phyloP scores from a whole-genome alignment of 2,797 vertebrate species.

The Sarcoramphus papa region DNA sequence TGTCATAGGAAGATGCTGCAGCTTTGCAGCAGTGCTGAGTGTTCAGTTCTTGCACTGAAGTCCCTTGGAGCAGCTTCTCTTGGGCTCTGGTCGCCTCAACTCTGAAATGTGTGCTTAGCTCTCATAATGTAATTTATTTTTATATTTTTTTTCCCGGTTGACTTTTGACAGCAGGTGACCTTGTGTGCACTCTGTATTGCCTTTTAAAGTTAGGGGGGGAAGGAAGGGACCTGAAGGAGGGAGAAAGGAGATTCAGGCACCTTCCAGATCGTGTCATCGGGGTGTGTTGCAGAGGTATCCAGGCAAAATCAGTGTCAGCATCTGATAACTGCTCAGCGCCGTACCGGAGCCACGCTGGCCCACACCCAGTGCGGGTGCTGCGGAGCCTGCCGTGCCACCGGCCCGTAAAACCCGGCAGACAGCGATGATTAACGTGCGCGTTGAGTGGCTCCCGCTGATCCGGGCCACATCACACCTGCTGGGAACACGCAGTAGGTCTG shows the following conservation, averaged over 20 bases:
- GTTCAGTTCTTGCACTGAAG: neutral
- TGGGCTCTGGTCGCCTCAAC: neutral
- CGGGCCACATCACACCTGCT: neutral
- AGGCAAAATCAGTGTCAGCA: neutral
- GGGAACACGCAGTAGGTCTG: neutral
- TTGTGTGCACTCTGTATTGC: neutral
- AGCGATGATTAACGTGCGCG: fast-evolving
- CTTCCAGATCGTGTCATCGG: fast-evolving
- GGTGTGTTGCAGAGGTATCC: neutral
- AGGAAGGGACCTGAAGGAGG: neutral
- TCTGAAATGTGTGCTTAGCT: neutral
- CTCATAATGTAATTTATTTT: neutral
- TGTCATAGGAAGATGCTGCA: neutral
- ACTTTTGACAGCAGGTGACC: neutral
- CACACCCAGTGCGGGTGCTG: neutral
- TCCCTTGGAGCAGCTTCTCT: neutral
- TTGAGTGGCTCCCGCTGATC: neutral
- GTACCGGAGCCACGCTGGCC: neutral
- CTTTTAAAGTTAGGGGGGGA: neutral
- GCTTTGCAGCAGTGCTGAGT: neutral
- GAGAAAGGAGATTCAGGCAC: neutral
- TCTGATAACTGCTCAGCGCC: neutral
- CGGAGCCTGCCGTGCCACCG: neutral
- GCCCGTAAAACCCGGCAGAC: neutral
- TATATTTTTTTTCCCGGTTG: neutral